These are phyloP conservation scores for Montipora capitata DNA, from an alignment of 92 coral and sea anemone genomes.

Conservation along the genomic window DNA sequence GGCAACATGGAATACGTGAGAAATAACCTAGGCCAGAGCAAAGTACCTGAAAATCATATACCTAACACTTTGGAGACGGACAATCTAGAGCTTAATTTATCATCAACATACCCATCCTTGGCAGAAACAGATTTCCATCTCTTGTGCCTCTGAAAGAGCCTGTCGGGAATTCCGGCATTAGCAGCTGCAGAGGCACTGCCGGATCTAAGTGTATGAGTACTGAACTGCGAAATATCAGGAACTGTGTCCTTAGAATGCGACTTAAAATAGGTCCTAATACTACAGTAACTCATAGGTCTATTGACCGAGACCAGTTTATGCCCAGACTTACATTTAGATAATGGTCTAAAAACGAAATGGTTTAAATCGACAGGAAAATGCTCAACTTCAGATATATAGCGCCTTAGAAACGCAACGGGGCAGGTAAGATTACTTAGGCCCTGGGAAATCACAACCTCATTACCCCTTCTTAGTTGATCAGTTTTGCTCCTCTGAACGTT, in stretches of 20 bases:
- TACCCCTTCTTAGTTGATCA: slow-evolving; percentile 56
- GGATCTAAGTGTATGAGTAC: neutral
- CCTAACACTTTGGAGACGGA: too few species aligned
- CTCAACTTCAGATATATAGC: too few species aligned
- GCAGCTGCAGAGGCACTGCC: neutral
- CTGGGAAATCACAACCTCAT: slow-evolving; percentile 34
- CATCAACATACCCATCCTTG: neutral
- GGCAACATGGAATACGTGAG: too few species aligned
- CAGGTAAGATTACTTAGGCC: neutral
- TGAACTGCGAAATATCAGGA: neutral
- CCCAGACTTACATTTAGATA: neutral
- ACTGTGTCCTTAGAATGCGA: slow-evolving; percentile 5
- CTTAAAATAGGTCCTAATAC: slow-evolving; percentile 53
- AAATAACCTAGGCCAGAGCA: too few species aligned
- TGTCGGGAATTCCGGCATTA: neutral
- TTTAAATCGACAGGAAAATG: too few species aligned
- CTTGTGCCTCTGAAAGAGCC: too few species aligned
- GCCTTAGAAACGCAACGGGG: slow-evolving; percentile 11
- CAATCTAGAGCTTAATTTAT: too few species aligned
- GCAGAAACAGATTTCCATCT: too few species aligned
- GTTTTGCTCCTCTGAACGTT: slow-evolving; percentile 50
- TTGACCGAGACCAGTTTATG: slow-evolving; percentile 46
- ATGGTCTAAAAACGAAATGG: slow-evolving; percentile 8
- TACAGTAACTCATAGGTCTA: slow-evolving; percentile 54
- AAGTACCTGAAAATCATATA: too few species aligned